Evolutionary conservation across 35 echinoderm and acorn worm genomes (phyloP), one percentile per base, ranked within the genome.

Genomic region (Eucidaris tribuloides): DNA sequence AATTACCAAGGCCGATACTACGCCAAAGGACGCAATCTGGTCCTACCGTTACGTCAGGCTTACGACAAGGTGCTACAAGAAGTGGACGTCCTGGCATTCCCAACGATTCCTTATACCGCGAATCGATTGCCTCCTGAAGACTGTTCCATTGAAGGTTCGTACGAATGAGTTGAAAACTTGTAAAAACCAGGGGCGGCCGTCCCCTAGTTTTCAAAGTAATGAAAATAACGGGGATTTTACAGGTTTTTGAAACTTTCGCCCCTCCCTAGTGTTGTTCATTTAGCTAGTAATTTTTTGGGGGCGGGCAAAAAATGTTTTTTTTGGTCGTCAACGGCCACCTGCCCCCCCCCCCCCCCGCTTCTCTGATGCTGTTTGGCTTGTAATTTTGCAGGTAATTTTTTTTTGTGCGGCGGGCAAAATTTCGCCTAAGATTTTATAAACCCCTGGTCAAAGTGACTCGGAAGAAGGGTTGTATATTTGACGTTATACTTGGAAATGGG

Each of bases 21-120:
- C 36, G 92, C 79, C 2, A 94, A 94, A 59, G 85, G 68, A 58
- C 92, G 83, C 41, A 94, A 94, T 70, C 62, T 94, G 7, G 52
- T 81, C 45, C 38, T 81, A 1, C 45, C 59, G 5, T 29, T 94
- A 34, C 78, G 52, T 20, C 54, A 84, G 15, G 81, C 44, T 7
- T 94, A 81, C 42, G 76, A 94, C 36, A 43, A 62, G 76, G 58
- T 52, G 20, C 54, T 89, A 42, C 57, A 94, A 41, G 60, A 54
- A 27, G 40, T 64, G 33, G 86, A 89, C 48, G 82, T 94, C 11
- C 37, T 94, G 31, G 92, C 49, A 30, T 80, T 94, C 86, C 92
- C 92, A 35, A 94, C 92, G 0, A 83, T 94, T 56, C 82, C 91
- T 4, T 88, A 83, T 46, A 50, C 42, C 33, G 65, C 91, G 3